Percentiles rank a stretch among this genome's conserved stretches.
phyloP scores from a whole-genome alignment of 2,888 invertebrate species.

The Rotaria socialis region DNA sequence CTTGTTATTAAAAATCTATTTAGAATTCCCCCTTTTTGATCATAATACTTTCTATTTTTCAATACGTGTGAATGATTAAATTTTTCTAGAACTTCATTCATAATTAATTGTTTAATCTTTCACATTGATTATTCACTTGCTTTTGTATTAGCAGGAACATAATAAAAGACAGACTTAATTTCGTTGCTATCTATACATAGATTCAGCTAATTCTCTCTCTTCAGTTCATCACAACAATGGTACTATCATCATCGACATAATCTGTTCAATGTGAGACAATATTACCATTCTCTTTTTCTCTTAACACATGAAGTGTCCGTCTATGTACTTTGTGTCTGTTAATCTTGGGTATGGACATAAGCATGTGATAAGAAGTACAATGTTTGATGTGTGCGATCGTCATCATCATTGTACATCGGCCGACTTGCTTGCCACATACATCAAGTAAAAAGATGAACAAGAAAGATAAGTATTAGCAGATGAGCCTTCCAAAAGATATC shows the following conservation, averaged over 20 bases:
- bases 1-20: too few species aligned
- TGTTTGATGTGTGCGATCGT: constrained; percentile 21
- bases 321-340: constrained; percentile 4
- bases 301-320: not conserved
- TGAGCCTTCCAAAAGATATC: not conserved
- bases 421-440: not conserved
- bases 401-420: not conserved
- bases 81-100: not conserved
- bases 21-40: too few species aligned
- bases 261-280: constrained; percentile 26
- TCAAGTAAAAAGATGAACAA: not conserved
- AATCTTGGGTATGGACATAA: constrained; percentile 4
- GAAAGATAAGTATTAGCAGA: constrained; percentile 13
- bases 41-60: too few species aligned
- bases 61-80: too few species aligned
- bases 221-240: constrained; percentile 6
- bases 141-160: not conserved
- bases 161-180: not conserved
- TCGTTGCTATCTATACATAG: not conserved
- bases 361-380: not conserved
- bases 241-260: not conserved
- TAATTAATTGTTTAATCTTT: not conserved
- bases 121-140: not conserved
- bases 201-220: not conserved
- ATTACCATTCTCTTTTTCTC: not conserved